Conservation (phyloP, 92 coral and sea anemone genomes). For the Phenganax marumi region DNA sequence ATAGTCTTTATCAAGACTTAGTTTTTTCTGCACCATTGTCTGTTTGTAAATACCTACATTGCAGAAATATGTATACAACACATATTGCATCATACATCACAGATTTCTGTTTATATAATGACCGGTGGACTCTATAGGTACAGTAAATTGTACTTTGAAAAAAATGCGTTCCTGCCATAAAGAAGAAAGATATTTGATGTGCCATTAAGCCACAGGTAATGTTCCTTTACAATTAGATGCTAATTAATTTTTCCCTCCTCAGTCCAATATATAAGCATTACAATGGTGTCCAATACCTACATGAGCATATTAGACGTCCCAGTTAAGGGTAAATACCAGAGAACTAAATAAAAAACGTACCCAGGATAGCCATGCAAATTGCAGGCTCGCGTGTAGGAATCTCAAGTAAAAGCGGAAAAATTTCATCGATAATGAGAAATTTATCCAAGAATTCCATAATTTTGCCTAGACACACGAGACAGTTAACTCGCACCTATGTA, state of each 20-base stretch:
- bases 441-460: constrained; percentile 86
- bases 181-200: no score
- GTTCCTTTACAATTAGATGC: no score
- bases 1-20: constrained; percentile 93
- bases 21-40: constrained; percentile 81
- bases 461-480: constrained; percentile 90
- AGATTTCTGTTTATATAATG: no score
- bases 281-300: no score
- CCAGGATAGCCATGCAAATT: constrained; percentile 91
- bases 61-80: background rate
- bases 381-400: constrained; percentile 97
- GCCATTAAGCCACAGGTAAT: no score
- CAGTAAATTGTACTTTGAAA: no score
- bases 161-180: no score
- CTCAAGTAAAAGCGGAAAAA: constrained; percentile 79
- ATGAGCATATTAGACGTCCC: background rate
- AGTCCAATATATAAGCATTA: no score
- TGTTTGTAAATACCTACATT: constrained; percentile 84
- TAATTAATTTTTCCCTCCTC: no score
- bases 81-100: no score
- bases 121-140: no score
- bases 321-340: background rate
- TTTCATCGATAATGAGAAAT: constrained; percentile 82
- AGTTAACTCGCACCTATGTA: constrained; percentile 82
- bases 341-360: constrained; percentile 40